A percentile compares a stretch with the other conserved stretches of the same genome.
phyloP scores from a whole-genome alignment of 2,888 invertebrate species.

The Pyrgus malvae region DNA sequence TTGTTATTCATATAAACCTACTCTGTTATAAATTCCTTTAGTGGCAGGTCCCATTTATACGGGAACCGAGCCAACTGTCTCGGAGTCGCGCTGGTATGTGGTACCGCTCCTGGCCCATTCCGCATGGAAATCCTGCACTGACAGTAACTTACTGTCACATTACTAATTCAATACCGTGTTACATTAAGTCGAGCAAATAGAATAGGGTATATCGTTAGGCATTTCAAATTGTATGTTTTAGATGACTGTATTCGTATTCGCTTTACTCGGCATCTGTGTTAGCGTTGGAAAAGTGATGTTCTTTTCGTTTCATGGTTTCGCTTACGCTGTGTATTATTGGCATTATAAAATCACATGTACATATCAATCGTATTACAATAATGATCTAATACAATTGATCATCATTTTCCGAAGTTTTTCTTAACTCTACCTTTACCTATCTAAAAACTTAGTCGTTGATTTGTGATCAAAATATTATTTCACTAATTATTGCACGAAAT shows the following conservation, averaged over 20 bases:
- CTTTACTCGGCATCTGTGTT: too few species aligned
- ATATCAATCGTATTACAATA: too few species aligned
- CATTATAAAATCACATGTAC: too few species aligned
- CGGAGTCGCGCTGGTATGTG: constrained; percentile 28
- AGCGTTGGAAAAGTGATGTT: too few species aligned
- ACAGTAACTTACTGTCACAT: constrained; percentile 35
- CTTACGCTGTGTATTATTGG: too few species aligned
- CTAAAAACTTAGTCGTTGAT: too few species aligned
- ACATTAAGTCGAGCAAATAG: constrained; percentile 28
- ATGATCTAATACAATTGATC: too few species aligned
- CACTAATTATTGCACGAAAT: too few species aligned
- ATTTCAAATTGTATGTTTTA: neutral
- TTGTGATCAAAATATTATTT: too few species aligned
- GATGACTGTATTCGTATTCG: neutral
- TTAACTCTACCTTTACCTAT: too few species aligned
- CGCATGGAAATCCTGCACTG: constrained; percentile 30
- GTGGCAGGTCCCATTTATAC: constrained; percentile 25
- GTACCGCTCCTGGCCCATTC: constrained; percentile 28
- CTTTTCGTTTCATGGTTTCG: too few species aligned
- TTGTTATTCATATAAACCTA: neutral
- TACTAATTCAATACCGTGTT: constrained; percentile 28
- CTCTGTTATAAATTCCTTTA: constrained; percentile 27
- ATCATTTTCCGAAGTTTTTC: too few species aligned
- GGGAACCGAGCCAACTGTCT: constrained; percentile 33
- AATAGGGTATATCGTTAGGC: constrained; percentile 1